Evolutionary conservation across 2,888 invertebrate species (phyloP).

Genomic region (Stenodera caucasica): DNA sequence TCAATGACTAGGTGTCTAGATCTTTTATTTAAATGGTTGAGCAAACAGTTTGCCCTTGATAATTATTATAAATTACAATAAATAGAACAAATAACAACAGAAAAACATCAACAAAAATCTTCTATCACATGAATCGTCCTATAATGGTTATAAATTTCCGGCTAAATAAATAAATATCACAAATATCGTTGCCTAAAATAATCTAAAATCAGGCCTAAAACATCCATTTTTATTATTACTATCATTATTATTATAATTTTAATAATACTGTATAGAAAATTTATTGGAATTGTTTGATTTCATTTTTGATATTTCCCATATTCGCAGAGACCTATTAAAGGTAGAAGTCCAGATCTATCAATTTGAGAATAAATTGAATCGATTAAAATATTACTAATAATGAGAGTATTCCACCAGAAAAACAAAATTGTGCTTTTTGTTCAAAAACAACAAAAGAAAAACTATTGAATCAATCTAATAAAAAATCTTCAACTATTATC

Average conservation of each 20-base stretch:
- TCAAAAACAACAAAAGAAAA: no score
- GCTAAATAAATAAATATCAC: constrained; percentile 43
- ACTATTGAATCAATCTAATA: no score
- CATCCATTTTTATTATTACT: no score
- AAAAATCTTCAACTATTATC: constrained; percentile 2
- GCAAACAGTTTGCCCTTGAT: no score
- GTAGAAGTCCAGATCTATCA: not conserved
- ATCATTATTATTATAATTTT: not conserved
- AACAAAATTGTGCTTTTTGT: not conserved
- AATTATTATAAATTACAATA: no score
- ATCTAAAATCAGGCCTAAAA: constrained; percentile 4
- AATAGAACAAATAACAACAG: not conserved
- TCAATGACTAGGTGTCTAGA: constrained; percentile 27
- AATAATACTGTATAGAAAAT: not conserved
- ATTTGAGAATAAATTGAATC: not conserved
- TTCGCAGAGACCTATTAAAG: no score
- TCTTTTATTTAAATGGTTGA: not conserved
- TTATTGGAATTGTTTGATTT: no score
- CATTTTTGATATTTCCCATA: no score
- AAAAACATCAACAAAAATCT: not conserved
- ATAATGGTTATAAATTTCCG: not conserved
- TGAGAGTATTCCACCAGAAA: not conserved
- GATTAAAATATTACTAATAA: not conserved
- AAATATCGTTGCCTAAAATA: constrained; percentile 38
- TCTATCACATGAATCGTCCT: not conserved